Evolutionary conservation across 2,113 vertebrate genomes (phyloP), one percentile per base, ranked within the genome.

Genomic region (Cephalopholis sonnerati): DNA sequence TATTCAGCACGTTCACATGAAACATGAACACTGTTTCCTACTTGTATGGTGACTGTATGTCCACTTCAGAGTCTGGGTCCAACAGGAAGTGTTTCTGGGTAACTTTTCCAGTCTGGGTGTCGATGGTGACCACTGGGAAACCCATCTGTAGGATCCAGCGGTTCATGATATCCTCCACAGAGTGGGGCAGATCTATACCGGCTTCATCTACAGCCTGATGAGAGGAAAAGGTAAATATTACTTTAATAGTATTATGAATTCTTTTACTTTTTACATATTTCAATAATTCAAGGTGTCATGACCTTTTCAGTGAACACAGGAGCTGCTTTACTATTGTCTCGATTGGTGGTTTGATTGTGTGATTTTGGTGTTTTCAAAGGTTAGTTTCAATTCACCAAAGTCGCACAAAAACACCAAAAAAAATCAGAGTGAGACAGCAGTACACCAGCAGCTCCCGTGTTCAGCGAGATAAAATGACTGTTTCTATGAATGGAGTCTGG

Each of bases 61-160:
- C 85, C 61, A 96, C 96, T 0, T 0, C 29, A 8, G 96, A 92
- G 0, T 66, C 25, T 0, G 93, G 83, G 73, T 98, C 95, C 36
- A 98, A 81, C 13, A 98, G 92, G 81, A 99, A 99, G 91, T 99
- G 97, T 11, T 90, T 6, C 93, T 99, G 98, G 6, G 0, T 84
- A 85, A 99, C 0, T 0, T 0, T 0, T 67, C 98, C 98, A 0
- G 11, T 93, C 1, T 0, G 0, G 5, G 97, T 99, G 83, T 99
- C 0, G 4, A 97, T 95, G 0, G 94, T 97, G 76, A 99, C 86
- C 77, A 98, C 68, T 0, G 98, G 98, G 88, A 97, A 98, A 46
- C 98, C 98, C 97, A 98, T 99, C 93, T 99, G 98, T 39, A 97
- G 95, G 0, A 91, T 96, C 98, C 98, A 99, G 48, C 95, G 95